phyloP scores from a whole-genome alignment of 1,140 invertebrate genomes.

The Phenacoccus solenopsis region DNA sequence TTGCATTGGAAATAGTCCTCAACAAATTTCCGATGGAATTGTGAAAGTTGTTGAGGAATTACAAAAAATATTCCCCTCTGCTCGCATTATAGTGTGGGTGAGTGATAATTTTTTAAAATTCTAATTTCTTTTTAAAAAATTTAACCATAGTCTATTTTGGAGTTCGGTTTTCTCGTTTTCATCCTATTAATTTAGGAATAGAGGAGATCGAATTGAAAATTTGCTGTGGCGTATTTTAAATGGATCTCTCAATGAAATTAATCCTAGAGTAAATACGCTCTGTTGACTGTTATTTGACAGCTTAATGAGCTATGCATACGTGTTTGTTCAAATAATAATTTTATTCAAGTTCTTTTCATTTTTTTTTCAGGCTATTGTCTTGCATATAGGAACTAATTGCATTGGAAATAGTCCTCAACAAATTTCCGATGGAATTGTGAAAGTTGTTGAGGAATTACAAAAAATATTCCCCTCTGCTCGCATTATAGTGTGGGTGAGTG shows the following conservation, averaged over 20 bases:
- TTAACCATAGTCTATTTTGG: slow-evolving; percentile 43
- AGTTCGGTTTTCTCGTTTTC: slow-evolving; percentile 45
- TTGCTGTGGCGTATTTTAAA: slow-evolving; percentile 77
- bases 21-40: slow-evolving; percentile 68
- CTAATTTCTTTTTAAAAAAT: no score
- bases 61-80: slow-evolving; percentile 57
- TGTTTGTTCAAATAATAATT: neutral
- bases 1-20: slow-evolving; percentile 60
- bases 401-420: slow-evolving; percentile 58
- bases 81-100: slow-evolving; percentile 70
- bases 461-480: slow-evolving; percentile 63
- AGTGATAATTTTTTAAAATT: no score
- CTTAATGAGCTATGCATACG: no score
- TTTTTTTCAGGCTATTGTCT: slow-evolving; percentile 61
- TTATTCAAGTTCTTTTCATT: slow-evolving; percentile 24
- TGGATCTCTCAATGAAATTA: slow-evolving; percentile 73
- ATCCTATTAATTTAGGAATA: slow-evolving; percentile 82
- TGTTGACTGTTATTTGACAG: no score
- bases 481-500: slow-evolving; percentile 67
- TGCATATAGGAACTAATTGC: slow-evolving; percentile 80
- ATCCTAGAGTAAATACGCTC: slow-evolving; percentile 69
- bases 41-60: slow-evolving; percentile 59
- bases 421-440: slow-evolving; percentile 64
- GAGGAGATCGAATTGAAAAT: slow-evolving; percentile 74
- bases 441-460: slow-evolving; percentile 56